Base-by-base conservation (phyloP, 2,113 vertebrate species). In the Oncorhynchus clarkii region DNA sequence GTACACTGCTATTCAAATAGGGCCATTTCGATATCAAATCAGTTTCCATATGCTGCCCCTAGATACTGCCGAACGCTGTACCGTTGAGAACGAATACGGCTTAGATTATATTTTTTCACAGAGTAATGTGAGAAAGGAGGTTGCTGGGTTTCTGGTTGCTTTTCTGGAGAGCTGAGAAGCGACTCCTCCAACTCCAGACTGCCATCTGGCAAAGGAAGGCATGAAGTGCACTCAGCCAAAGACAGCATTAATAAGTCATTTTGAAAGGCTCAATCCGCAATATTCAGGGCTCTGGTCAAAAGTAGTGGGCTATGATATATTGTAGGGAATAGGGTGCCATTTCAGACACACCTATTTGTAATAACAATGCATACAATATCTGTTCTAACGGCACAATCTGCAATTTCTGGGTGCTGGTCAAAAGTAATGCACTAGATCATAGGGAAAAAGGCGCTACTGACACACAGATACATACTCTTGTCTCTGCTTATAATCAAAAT, bases 21-120 rank as follows among this genome's bases (percentile, higher is more conserved):
- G 59, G 16, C 2, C 48, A 69, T 78, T 81, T 77, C 13, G 14
- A 57, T 83, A 77, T 85, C 31, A 71, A 80, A 85, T 78, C 39
- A 75, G 48, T 79, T 76, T 73, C 39, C 70, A 78, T 62, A 57
- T 22, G 39, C 73, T 81, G n/a, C 51, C n/a, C 73, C 66, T 45
- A 74, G 34, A 77, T 75, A 75, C 29, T 49, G 12, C 49, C 20
- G 4, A 5, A 18, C 70, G 57, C 14, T 11, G 18, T 68, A 22
- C 18, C 1, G 59, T 59, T 39, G 72, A 39, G 74, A 57, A 6
- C 22, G 20, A 12, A 70, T 54, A 9, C 66, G 5, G 39, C 9
- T 70, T 48, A 54, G 49, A 54, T 14, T 26, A 67, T 67, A 66
- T 34, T 34, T 34, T 34, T 68, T 14, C n/a, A 9, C 2, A 6